Evolutionary conservation across 2,797 vertebrate genomes (phyloP).

Genomic region (Triplophysa bombifrons): DNA sequence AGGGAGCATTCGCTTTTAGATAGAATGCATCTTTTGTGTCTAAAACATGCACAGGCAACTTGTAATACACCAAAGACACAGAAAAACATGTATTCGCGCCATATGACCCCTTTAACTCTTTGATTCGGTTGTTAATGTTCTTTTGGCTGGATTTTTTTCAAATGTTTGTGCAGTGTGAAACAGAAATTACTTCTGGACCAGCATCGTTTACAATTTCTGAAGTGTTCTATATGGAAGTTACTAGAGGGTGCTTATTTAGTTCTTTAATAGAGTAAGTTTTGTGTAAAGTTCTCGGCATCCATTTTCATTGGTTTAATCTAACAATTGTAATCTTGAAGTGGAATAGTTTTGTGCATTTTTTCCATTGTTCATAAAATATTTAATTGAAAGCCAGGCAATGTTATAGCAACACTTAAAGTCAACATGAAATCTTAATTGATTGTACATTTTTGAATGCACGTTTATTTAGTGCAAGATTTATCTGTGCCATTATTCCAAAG

Average conservation of each 20-base stretch:
- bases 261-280: background rate
- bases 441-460: background rate
- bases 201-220: too few species aligned
- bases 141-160: too few species aligned
- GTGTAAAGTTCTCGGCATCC: background rate
- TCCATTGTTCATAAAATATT: too few species aligned
- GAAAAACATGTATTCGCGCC: too few species aligned
- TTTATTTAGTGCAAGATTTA: background rate
- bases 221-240: background rate
- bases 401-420: background rate
- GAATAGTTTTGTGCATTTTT: slow-evolving; percentile 2
- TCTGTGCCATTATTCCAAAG: background rate
- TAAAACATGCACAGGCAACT: too few species aligned
- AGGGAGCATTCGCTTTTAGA: too few species aligned
- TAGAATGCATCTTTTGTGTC: too few species aligned
- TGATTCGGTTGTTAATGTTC: too few species aligned
- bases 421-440: background rate
- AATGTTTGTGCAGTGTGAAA: too few species aligned
- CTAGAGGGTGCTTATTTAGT: background rate
- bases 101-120: too few species aligned
- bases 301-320: background rate
- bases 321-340: background rate
- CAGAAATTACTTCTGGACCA: too few species aligned
- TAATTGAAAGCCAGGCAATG: background rate
- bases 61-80: too few species aligned